Evolutionary conservation across 2,888 invertebrate species (phyloP).

Genomic region (Lycocerus yunnanus): DNA sequence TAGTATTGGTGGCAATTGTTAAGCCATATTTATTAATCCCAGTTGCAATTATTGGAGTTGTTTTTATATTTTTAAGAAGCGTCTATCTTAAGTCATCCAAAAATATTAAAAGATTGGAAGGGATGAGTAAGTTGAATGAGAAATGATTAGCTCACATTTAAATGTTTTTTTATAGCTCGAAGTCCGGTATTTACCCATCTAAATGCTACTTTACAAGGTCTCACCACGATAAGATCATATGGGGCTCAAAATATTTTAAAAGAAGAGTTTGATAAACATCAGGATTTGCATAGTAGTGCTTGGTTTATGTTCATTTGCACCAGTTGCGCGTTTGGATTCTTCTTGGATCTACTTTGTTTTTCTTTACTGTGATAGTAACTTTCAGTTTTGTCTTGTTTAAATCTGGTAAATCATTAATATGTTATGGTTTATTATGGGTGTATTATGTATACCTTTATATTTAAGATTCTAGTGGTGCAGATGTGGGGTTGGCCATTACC

Average conservation of each 20-base stretch:
- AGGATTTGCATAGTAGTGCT: conserved; percentile 68
- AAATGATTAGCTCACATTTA: conserved; percentile 50
- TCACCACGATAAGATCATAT: conserved; percentile 80
- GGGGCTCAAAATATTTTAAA: conserved; percentile 68
- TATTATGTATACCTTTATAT: too few relatives aligned
- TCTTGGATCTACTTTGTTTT: conserved; percentile 67
- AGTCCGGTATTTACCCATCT: conserved; percentile 85
- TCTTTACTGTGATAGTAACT: conserved; percentile 67
- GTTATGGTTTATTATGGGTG: too few relatives aligned
- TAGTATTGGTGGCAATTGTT: conserved; percentile 60
- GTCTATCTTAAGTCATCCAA: conserved; percentile 72
- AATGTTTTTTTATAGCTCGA: conserved; percentile 64
- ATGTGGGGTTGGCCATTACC: conserved; percentile 69
- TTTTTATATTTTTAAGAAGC: conserved; percentile 66
- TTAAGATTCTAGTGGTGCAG: conserved; percentile 57
- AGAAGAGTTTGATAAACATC: conserved; percentile 60
- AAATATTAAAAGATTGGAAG: conserved; percentile 71
- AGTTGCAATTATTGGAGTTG: conserved; percentile 60
- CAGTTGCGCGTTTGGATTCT: conserved; percentile 69
- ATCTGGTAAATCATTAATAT: conserved; percentile 47
- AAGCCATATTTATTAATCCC: conserved; percentile 59
- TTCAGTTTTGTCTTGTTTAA: conserved; percentile 65
- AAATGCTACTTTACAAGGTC: conserved; percentile 76
- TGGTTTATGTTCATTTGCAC: conserved; percentile 69
- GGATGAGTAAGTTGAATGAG: conserved; percentile 60